Evolutionary conservation across 2,113 vertebrate genomes (phyloP), one percentile per base, ranked within the genome.

Genomic region (Nibea albiflora): DNA sequence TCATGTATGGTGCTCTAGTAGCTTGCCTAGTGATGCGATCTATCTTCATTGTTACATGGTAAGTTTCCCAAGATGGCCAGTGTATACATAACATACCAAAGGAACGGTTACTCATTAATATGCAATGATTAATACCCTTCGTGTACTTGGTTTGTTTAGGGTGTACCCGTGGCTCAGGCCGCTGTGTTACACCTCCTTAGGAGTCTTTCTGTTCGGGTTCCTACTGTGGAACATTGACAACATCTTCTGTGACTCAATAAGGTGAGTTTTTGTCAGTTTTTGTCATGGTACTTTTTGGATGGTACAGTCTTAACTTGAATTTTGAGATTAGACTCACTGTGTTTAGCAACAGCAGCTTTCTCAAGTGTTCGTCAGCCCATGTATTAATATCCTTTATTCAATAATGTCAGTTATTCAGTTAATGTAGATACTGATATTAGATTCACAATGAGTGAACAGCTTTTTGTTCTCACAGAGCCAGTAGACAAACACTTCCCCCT

Each of bases 191-290:
- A 97, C 96, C 0, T 99, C 98, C 9, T 90, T 99, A 91, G 95
- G 95, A 62, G 77, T 99, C 90, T 99, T 99, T 87, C 73, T 99
- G 94, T 90, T 99, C 82, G 98, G 98, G 52, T 99, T 99, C 91
- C 81, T 99, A 8, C 95, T 99, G 50, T 99, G 98, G 98, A 99
- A 99, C 82, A 93, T 99, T 66, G 98, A 99, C 95, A 99, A 99
- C 78, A 96, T 99, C 84, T 96, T 98, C 93, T 99, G 98, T 92
- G 94, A 96, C 83, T 96, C 96, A 54, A 86, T 98, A 72, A 97
- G 98, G 98, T 99, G 86, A 87, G 76, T 28, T 19, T 11, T 26
- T 16, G 20, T 49, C 0, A 87, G 76, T 28, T 19, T 11, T 26
- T 16, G 20, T 49, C 0, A 1, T 42, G n/a, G 52, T 35, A 8